phyloP scores from a whole-genome alignment of 1,140 invertebrate genomes.

The Lordiphosa mommai region DNA sequence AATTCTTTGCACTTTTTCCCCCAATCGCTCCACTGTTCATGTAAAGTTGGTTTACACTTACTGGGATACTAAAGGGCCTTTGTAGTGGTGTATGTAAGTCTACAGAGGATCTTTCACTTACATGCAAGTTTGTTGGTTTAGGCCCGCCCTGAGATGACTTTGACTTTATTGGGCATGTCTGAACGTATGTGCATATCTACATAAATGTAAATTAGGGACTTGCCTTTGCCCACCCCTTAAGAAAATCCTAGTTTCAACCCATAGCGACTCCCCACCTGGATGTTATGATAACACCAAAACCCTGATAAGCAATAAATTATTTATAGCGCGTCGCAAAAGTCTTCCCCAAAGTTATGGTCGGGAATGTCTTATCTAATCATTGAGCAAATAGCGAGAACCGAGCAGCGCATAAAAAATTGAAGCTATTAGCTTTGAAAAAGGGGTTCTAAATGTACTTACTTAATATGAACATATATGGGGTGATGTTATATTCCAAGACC shows the following conservation, averaged over 20 bases:
- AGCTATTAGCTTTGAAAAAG: slow-evolving; percentile 39
- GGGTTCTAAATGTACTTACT: slow-evolving; percentile 29
- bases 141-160: no score
- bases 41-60: no score
- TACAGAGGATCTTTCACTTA: no score
- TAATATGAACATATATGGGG: neutral
- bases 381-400: slow-evolving; percentile 51
- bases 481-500: neutral
- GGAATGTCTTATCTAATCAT: slow-evolving; percentile 55
- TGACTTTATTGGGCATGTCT: no score
- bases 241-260: neutral
- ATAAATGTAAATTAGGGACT: no score
- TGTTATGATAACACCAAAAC: slow-evolving; percentile 46
- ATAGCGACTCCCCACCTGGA: slow-evolving; percentile 27
- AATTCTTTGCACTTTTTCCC: no score
- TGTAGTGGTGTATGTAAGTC: no score
- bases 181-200: no score
- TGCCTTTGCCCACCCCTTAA: neutral
- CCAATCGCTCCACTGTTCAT: no score
- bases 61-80: no score
- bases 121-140: no score
- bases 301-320: slow-evolving; percentile 68
- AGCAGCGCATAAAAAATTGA: slow-evolving; percentile 30
- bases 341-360: slow-evolving; percentile 23
- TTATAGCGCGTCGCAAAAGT: slow-evolving; percentile 48